Percentiles rank a stretch among this genome's conserved stretches.
These are phyloP conservation scores for Proteles cristata DNA, from an alignment of 2,113 vertebrate species.

Conservation along the genomic window DNA sequence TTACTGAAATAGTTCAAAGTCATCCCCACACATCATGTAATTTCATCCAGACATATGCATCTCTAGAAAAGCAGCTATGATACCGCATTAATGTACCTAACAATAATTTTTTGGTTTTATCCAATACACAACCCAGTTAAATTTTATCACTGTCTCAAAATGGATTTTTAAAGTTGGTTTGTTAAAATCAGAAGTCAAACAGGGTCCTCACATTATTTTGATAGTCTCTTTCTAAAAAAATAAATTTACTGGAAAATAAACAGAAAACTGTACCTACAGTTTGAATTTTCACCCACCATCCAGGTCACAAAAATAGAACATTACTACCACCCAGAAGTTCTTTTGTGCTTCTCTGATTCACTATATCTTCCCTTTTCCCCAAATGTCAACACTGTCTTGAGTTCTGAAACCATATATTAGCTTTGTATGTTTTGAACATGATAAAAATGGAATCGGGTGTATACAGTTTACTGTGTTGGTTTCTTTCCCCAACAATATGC, in stretches of 20 bases:
- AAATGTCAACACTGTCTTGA: not conserved
- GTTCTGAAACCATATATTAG: not conserved
- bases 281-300: not conserved
- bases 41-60: not conserved
- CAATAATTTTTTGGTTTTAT: not conserved
- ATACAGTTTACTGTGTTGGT: not conserved
- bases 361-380: not conserved
- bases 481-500: not conserved
- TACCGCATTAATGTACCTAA: not conserved
- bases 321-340: not conserved
- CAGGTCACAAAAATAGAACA: not conserved
- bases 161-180: conserved; percentile 1
- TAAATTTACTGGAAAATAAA: not conserved
- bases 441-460: not conserved
- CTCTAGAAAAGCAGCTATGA: not conserved
- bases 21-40: not conserved
- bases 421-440: not conserved
- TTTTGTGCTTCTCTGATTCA: not conserved
- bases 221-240: not conserved
- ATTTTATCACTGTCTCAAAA: not conserved
- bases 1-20: not conserved
- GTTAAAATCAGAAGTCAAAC: conserved; percentile 33
- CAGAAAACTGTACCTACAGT: not conserved
- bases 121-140: not conserved
- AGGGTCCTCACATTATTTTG: not conserved